phyloP scores from a whole-genome alignment of 1,140 invertebrate genomes.

The Leptinotarsa defecta region DNA sequence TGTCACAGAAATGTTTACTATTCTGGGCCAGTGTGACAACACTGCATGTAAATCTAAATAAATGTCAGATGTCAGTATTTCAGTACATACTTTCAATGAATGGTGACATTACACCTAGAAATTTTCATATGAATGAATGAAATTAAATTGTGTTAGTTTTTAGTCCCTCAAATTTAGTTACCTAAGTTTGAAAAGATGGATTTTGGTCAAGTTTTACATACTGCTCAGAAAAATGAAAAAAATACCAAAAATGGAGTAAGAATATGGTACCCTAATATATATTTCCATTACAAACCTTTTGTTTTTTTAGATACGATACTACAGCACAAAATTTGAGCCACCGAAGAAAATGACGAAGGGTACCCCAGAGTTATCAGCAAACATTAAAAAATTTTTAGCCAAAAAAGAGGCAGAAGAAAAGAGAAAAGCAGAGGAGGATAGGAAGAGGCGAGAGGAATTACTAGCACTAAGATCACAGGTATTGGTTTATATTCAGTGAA shows the following conservation, averaged over 20 bases:
- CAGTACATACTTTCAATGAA: not conserved
- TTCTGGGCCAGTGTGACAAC: too few species aligned
- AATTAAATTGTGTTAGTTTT: not conserved
- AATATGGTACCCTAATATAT: too few species aligned
- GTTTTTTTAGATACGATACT: constrained; percentile 59
- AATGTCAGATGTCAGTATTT: too few species aligned
- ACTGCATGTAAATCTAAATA: too few species aligned
- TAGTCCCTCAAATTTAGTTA: not conserved
- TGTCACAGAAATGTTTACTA: too few species aligned
- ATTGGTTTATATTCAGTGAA: not conserved
- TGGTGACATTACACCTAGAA: not conserved
- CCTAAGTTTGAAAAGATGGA: constrained; percentile 59
- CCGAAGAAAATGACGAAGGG: constrained; percentile 78
- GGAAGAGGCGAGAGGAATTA: constrained; percentile 67
- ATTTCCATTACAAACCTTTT: too few species aligned
- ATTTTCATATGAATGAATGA: not conserved
- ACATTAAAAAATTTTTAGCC: constrained; percentile 81
- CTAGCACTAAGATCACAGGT: constrained; percentile 74
- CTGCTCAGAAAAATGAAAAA: constrained; percentile 65
- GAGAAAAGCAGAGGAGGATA: constrained; percentile 66
- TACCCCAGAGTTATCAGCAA: constrained; percentile 69
- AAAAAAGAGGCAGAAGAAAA: constrained; percentile 79
- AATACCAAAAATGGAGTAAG: constrained; percentile 55
- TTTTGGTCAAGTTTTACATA: constrained; percentile 65
- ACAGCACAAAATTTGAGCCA: constrained; percentile 77